These are phyloP conservation scores for Acanthurus lineatus DNA, from an alignment of 2,797 vertebrate species.

Conservation along the genomic window DNA sequence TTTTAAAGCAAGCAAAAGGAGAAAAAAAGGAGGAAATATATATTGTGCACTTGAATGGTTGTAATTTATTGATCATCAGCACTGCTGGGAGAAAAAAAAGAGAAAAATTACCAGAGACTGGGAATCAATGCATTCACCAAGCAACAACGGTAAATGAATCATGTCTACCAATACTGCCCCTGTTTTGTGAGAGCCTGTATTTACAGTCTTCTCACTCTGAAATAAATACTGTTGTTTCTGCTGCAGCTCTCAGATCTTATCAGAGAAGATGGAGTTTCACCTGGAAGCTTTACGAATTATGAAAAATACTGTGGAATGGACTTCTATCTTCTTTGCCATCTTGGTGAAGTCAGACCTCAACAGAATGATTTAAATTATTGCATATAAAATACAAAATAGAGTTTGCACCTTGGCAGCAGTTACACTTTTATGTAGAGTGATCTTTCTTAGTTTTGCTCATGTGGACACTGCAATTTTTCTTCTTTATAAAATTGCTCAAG, in stretches of 20 bases:
- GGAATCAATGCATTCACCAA: conserved; percentile 52
- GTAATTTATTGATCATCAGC: conserved; percentile 8
- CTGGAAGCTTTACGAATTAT: neutral
- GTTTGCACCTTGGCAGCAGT: neutral
- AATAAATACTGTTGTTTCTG: neutral
- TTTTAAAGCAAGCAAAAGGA: conserved; percentile 16
- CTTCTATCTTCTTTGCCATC: neutral
- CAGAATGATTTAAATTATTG: neutral
- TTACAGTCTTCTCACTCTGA: neutral
- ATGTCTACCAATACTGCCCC: neutral
- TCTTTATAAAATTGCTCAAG: conserved; percentile 13
- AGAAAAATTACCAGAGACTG: neutral
- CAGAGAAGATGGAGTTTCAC: neutral
- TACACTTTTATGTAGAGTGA: neutral
- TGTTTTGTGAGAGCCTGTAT: conserved; percentile 5
- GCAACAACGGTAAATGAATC: conserved; percentile 24
- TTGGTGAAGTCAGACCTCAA: neutral
- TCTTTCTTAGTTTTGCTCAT: neutral
- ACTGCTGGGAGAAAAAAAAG: neutral
- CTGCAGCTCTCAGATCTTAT: neutral
- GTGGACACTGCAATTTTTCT: neutral
- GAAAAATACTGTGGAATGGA: no score
- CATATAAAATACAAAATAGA: neutral
- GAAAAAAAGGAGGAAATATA: conserved; percentile 12
- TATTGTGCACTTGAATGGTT: conserved; percentile 1